phyloP scores from a whole-genome alignment of 2,797 vertebrate genomes.

The Parauchenoglanis punctatus region DNA sequence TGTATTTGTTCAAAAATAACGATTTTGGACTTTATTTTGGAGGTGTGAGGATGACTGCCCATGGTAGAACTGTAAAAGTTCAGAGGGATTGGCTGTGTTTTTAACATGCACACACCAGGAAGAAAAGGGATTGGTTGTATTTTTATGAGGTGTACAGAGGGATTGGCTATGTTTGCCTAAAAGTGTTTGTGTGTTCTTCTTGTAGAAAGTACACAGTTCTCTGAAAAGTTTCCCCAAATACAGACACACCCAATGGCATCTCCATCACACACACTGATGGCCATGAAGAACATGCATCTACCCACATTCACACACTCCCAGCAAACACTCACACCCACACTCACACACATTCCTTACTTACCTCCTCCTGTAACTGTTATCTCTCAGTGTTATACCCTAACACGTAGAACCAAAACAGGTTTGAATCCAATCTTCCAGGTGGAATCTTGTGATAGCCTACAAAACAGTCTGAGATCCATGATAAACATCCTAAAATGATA shows the following conservation, averaged over 20 bases:
- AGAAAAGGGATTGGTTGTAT: neutral
- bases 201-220: neutral
- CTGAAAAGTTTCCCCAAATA: neutral
- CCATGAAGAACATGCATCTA: neutral
- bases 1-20: neutral
- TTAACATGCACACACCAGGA: neutral
- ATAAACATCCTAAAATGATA: neutral
- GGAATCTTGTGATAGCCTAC: neutral
- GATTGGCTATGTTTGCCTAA: neutral
- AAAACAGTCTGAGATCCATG: neutral
- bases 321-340: neutral
- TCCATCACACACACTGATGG: neutral
- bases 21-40: neutral
- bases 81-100: neutral
- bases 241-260: neutral
- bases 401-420: neutral
- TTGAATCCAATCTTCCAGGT: neutral
- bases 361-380: neutral
- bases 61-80: neutral
- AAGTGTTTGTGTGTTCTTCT: neutral
- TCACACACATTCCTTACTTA: neutral
- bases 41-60: neutral
- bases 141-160: neutral
- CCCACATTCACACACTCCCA: neutral
- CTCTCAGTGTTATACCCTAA: neutral